These are phyloP conservation scores for Campylomormyrus tamandua DNA, from an alignment of 2,113 vertebrate genomes.

Conservation along the genomic window DNA sequence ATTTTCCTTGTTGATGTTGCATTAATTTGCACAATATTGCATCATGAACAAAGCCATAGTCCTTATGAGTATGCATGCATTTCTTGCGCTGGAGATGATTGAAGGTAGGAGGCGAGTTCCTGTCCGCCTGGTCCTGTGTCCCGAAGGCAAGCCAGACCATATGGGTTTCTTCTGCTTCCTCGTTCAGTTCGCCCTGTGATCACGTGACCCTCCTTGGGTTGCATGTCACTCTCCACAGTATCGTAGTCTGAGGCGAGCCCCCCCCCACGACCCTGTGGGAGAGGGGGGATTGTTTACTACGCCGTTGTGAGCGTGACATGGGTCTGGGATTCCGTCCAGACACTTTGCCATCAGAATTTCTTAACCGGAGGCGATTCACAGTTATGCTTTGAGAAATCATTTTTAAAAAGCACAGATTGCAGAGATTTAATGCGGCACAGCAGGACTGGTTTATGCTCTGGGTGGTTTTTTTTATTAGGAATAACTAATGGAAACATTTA, in stretches of 20 bases:
- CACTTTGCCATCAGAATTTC: background rate
- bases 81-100: background rate
- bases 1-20: background rate
- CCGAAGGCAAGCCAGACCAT: background rate
- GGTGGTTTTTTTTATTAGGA: background rate
- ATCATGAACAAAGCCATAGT: background rate
- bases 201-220: background rate
- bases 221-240: background rate
- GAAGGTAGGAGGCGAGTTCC: background rate
- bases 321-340: background rate
- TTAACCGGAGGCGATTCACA: background rate
- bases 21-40: background rate
- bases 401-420: background rate
- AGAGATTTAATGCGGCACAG: background rate
- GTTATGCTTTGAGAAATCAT: background rate
- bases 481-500: background rate
- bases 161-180: background rate
- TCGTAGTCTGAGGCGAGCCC: background rate
- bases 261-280: background rate
- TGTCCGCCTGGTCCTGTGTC: background rate
- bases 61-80: background rate
- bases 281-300: slow-evolving; percentile 1
- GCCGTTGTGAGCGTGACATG: background rate
- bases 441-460: background rate
- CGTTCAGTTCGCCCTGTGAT: background rate